phyloP scores from a whole-genome alignment of 1,140 invertebrate species.

The Leptopilina clavipes region DNA sequence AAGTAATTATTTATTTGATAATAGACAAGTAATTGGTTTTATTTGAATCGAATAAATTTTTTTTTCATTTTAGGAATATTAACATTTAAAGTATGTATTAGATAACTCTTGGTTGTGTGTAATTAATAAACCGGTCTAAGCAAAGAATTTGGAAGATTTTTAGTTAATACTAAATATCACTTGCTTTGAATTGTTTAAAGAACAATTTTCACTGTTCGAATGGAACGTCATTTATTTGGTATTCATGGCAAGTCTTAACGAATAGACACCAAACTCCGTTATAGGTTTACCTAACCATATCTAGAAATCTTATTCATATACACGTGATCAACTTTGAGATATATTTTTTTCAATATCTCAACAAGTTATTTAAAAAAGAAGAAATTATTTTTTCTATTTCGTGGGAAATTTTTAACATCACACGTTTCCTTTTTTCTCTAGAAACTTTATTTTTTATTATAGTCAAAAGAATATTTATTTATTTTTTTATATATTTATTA shows the following conservation, averaged over 20 bases:
- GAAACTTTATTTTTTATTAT: too few species aligned
- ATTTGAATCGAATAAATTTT: too few species aligned
- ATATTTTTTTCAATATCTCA: neutral
- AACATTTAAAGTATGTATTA: too few species aligned
- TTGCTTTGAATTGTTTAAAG: slow-evolving; percentile 11
- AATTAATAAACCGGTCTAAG: neutral
- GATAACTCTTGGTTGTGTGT: too few species aligned
- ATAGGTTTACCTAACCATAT: slow-evolving; percentile 31
- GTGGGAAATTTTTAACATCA: too few species aligned
- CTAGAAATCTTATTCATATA: slow-evolving; percentile 30
- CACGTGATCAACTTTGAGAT: slow-evolving; percentile 28
- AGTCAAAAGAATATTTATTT: too few species aligned
- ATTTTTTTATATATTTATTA: too few species aligned
- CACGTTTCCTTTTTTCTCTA: too few species aligned
- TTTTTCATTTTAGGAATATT: too few species aligned
- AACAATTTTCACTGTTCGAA: neutral
- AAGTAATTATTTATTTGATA: too few species aligned
- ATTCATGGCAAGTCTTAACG: slow-evolving; percentile 17
- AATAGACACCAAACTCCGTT: slow-evolving; percentile 26
- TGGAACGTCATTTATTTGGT: slow-evolving; percentile 20
- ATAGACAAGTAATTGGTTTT: too few species aligned
- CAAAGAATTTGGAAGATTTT: neutral
- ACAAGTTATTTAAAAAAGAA: neutral
- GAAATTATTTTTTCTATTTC: too few species aligned
- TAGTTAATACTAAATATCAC: neutral